Conservation (phyloP, 1,140 invertebrate genomes). For the Polypedilum vanderplanki region DNA sequence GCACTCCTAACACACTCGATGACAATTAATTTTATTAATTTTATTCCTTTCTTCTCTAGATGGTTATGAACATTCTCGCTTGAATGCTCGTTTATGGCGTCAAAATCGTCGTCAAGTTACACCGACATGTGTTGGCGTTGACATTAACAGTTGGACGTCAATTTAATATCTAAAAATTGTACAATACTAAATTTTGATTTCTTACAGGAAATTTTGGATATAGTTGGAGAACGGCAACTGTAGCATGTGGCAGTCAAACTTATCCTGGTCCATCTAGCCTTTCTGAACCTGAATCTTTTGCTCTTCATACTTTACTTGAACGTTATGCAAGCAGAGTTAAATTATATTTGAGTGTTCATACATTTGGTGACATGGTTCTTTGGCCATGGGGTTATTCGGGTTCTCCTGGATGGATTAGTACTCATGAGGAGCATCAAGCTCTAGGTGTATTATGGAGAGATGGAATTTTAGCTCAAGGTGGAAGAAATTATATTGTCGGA, state of each 20-base stretch:
- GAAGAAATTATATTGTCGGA: conserved; percentile 48
- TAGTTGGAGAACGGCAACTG: neutral
- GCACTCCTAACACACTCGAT: no score
- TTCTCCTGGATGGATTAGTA: conserved; percentile 4
- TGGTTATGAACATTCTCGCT: conserved; percentile 46
- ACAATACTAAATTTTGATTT: no score
- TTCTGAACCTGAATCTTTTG: conserved; percentile 57
- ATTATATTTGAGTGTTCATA: conserved; percentile 57
- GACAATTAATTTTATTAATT: no score
- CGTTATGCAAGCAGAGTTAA: conserved; percentile 45
- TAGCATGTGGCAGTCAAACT: conserved; percentile 48
- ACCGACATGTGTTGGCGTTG: conserved; percentile 37
- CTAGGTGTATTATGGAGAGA: conserved; percentile 30
- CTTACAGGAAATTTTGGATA: neutral
- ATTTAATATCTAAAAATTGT: no score
- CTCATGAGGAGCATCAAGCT: neutral
- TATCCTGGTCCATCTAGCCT: conserved; percentile 43
- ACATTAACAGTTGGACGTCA: conserved; percentile 41
- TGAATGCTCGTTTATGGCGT: conserved; percentile 52
- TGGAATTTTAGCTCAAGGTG: conserved; percentile 44
- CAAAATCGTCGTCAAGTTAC: conserved; percentile 51
- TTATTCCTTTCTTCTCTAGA: conserved; percentile 43
- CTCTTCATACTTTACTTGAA: conserved; percentile 49
- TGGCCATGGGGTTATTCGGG: conserved; percentile 57
- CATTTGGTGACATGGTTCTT: conserved; percentile 52